Conservation (phyloP, 2,113 vertebrate species). For the Tragelaphus buxtoni region DNA sequence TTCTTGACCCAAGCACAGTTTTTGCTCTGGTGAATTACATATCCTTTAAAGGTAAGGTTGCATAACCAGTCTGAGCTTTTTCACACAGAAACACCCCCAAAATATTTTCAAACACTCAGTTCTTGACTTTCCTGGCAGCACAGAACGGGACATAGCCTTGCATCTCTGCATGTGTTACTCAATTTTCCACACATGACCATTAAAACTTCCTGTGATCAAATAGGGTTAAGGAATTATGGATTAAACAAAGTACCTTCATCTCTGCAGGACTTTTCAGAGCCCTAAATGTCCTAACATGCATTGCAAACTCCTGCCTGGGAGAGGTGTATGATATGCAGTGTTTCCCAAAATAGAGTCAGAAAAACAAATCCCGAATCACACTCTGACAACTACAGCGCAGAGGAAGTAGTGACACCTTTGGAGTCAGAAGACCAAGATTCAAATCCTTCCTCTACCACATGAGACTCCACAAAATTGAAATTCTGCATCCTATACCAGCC, state of each 20-base stretch:
- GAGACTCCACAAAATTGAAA: background rate
- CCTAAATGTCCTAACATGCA: background rate
- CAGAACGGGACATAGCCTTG: fast-evolving
- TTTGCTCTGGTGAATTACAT: conserved; percentile 84
- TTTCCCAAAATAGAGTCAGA: background rate
- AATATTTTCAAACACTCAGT: background rate
- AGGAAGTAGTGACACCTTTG: background rate
- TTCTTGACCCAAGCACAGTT: conserved; percentile 72
- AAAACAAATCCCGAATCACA: no score
- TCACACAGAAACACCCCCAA: background rate
- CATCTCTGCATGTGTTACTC: fast-evolving
- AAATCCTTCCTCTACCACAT: background rate
- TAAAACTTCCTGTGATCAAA: background rate
- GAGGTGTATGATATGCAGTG: background rate
- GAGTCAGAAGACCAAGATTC: background rate
- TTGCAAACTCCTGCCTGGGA: background rate
- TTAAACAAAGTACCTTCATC: background rate
- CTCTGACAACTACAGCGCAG: no score
- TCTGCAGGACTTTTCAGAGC: background rate
- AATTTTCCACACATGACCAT: background rate
- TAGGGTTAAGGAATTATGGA: background rate
- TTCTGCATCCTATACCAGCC: background rate
- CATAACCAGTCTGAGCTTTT: background rate
- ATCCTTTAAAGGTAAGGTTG: conserved; percentile 78
- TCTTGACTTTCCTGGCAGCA: background rate